phyloP scores from a whole-genome alignment of 2,888 invertebrate species.

The Xestoiulus laeticollis region DNA sequence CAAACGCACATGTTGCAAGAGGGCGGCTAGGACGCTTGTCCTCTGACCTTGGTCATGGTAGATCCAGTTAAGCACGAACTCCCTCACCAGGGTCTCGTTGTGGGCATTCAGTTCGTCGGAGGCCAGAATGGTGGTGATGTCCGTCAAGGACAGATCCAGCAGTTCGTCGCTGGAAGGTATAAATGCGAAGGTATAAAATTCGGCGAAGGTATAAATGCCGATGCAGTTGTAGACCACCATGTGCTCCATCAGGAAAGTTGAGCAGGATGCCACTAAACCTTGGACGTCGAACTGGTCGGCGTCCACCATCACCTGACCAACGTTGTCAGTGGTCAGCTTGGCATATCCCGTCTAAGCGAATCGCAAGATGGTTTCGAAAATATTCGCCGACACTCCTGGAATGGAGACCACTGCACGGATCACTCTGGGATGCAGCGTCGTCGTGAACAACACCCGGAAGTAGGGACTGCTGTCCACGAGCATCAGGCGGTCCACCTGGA shows the following conservation, averaged over 20 bases:
- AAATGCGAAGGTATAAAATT: slow-evolving; percentile 74
- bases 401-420: slow-evolving; percentile 75
- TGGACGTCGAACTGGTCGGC: slow-evolving; percentile 89
- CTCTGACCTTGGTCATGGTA: background rate
- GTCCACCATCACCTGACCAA: slow-evolving; percentile 78
- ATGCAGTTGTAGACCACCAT: slow-evolving; percentile 82
- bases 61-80: slow-evolving; percentile 38
- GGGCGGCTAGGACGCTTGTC: background rate
- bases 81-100: slow-evolving; percentile 22
- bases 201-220: slow-evolving; percentile 84
- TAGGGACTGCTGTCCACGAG: slow-evolving; percentile 89
- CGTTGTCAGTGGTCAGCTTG: slow-evolving; percentile 79
- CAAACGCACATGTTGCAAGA: background rate
- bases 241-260: slow-evolving; percentile 75
- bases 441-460: slow-evolving; percentile 88
- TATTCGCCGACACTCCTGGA: slow-evolving; percentile 79
- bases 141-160: background rate
- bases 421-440: slow-evolving; percentile 75
- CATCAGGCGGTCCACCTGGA: slow-evolving; percentile 86
- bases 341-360: slow-evolving; percentile 86
- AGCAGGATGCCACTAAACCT: slow-evolving; percentile 82
- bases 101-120: slow-evolving; percentile 36
- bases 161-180: background rate
- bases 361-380: slow-evolving; percentile 80
- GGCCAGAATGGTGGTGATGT: background rate